These are phyloP conservation scores for Sternarchorhynchus goeldii DNA, from an alignment of 2,797 vertebrate species.

Conservation along the genomic window DNA sequence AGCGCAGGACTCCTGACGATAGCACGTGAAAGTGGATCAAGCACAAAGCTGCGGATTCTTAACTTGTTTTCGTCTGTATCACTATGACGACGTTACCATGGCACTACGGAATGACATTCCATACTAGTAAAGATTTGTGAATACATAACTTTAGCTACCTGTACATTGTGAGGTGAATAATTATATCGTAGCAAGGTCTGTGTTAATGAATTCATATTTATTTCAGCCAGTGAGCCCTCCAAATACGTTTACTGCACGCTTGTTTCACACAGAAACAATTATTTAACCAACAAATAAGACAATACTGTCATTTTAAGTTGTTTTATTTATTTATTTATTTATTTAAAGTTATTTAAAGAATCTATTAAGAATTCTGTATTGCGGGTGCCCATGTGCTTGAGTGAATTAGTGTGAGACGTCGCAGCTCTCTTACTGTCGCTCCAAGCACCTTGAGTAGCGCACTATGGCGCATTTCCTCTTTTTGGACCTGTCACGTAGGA, in stretches of 20 bases:
- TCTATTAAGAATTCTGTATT: background rate
- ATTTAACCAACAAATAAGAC: background rate
- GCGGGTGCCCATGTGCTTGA: background rate
- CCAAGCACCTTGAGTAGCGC: constrained; percentile 67
- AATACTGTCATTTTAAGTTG: background rate
- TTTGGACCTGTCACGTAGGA: constrained; percentile 59
- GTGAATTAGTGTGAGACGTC: constrained; percentile 49
- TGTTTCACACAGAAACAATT: background rate
- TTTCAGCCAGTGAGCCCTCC: too few species aligned
- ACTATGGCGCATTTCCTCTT: constrained; percentile 62
- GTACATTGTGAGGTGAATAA: background rate
- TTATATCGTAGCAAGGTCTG: too few species aligned
- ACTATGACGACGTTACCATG: constrained; percentile 71
- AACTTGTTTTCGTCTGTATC: constrained; percentile 60
- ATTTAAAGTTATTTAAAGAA: background rate
- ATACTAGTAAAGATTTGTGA: background rate
- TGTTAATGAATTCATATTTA: too few species aligned
- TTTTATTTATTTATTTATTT: constrained; percentile 14
- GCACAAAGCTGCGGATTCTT: constrained; percentile 61
- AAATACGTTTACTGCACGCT: too few species aligned
- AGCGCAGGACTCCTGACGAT: too few species aligned
- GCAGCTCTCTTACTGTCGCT: constrained; percentile 62
- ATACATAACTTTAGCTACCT: background rate
- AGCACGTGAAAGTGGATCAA: too few species aligned
- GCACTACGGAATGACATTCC: constrained; percentile 51